A percentile compares a stretch with the other conserved stretches of the same genome.
phyloP scores from a whole-genome alignment of 2,888 invertebrate genomes.

The Laothoe populi region DNA sequence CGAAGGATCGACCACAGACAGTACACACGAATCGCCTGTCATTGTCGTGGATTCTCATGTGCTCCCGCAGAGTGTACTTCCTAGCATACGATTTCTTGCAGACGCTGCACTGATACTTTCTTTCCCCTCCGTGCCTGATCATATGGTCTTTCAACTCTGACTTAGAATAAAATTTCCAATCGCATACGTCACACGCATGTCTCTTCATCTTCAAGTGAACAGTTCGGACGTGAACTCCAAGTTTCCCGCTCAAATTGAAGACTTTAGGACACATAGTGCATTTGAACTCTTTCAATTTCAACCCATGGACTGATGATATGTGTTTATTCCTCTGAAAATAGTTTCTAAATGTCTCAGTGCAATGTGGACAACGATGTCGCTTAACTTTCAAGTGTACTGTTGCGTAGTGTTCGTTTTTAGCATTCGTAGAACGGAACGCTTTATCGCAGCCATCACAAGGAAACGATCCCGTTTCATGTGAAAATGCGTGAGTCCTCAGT shows the following conservation, averaged over 20 bases:
- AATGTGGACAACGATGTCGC: constrained; percentile 72
- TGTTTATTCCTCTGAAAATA: constrained; percentile 78
- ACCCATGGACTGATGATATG: constrained; percentile 62
- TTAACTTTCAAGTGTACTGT: constrained; percentile 76
- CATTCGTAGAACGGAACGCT: constrained; percentile 74
- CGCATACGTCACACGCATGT: constrained; percentile 76
- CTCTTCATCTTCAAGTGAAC: constrained; percentile 77
- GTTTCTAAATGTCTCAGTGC: constrained; percentile 69
- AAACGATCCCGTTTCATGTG: constrained; percentile 68
- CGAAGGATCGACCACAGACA: constrained; percentile 66
- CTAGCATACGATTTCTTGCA: constrained; percentile 82
- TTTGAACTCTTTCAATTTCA: constrained; percentile 73
- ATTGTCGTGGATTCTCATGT: constrained; percentile 74
- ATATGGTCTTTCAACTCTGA: constrained; percentile 83
- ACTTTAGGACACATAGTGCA: constrained; percentile 71
- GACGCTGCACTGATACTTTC: constrained; percentile 75
- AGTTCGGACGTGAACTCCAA: constrained; percentile 65
- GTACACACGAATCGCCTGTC: constrained; percentile 69
- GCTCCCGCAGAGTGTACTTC: constrained; percentile 72
- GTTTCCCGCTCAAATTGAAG: constrained; percentile 68
- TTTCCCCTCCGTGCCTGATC: constrained; percentile 80
- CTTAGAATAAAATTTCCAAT: constrained; percentile 82
- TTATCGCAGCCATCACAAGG: constrained; percentile 79
- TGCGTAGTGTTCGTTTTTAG: constrained; percentile 77
- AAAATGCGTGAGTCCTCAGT: constrained; percentile 64